A percentile compares a stretch with the other conserved stretches of the same genome.
phyloP scores from a whole-genome alignment of 2,113 vertebrate genomes.

The Semnornis frantzii region DNA sequence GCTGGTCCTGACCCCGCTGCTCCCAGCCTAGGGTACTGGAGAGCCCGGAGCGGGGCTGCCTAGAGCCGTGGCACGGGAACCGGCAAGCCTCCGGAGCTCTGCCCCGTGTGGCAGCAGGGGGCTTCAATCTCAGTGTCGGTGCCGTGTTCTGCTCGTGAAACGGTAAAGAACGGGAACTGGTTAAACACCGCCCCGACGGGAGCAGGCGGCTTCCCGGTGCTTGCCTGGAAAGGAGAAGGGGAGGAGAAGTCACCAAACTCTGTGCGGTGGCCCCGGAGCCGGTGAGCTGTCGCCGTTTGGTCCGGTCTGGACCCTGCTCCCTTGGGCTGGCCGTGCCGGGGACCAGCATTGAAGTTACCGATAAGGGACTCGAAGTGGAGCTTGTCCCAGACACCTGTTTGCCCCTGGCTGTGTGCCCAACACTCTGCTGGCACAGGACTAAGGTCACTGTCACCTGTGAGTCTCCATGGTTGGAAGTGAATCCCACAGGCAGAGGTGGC shows the following conservation, averaged over 20 bases:
- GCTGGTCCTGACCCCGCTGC: background rate
- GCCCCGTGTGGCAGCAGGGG: background rate
- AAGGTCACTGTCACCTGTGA: background rate
- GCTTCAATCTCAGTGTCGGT: rapidly evolving
- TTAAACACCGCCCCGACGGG: background rate
- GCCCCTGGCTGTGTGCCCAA: rapidly evolving
- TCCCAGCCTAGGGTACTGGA: no score
- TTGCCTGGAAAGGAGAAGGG: background rate
- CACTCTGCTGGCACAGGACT: rapidly evolving
- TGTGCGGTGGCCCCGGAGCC: no score
- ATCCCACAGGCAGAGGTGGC: rapidly evolving
- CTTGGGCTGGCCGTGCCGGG: rapidly evolving
- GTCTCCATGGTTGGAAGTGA: background rate
- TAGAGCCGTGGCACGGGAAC: background rate
- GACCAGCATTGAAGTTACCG: rapidly evolving
- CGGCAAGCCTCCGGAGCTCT: background rate
- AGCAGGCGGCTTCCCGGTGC: background rate
- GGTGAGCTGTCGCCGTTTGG: background rate
- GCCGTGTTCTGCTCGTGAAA: rapidly evolving
- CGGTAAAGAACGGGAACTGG: background rate
- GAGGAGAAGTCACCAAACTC: background rate
- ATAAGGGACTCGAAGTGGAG: background rate
- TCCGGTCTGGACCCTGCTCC: background rate
- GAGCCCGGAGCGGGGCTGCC: background rate
- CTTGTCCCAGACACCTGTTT: rapidly evolving